phyloP scores from a whole-genome alignment of 2,113 vertebrate species.

The Numida meleagris region DNA sequence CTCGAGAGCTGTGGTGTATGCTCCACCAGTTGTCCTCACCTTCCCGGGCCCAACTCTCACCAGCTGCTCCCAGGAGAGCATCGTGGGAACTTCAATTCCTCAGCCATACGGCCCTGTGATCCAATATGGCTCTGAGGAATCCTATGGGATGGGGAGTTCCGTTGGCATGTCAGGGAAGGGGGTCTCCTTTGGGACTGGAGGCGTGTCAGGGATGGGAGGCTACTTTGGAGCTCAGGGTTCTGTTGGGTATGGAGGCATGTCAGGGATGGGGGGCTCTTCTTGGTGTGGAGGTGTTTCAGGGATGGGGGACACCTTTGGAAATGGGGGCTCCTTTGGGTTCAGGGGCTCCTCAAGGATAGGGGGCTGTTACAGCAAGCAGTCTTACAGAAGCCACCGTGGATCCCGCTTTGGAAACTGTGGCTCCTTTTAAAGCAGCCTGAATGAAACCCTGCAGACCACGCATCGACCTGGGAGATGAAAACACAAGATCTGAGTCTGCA shows the following conservation, averaged over 20 bases:
- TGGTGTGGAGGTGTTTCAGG: neutral
- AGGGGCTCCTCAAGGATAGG: neutral
- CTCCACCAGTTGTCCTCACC: neutral
- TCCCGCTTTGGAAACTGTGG: neutral
- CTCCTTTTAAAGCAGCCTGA: fast-evolving
- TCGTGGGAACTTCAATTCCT: neutral
- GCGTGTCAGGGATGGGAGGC: neutral
- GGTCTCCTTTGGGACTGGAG: neutral
- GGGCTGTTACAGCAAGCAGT: neutral
- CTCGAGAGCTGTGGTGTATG: neutral
- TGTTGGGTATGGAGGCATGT: fast-evolving
- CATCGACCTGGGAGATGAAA: fast-evolving
- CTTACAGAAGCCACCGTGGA: neutral
- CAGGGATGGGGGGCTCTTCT: fast-evolving
- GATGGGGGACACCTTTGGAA: neutral
- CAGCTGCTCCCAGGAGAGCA: constrained; percentile 28
- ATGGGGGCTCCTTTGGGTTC: neutral
- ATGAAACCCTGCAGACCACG: neutral
- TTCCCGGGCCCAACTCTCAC: neutral
- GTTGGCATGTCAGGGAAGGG: neutral
- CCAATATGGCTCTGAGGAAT: neutral
- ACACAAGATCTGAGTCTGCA: fast-evolving
- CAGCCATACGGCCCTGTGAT: fast-evolving
- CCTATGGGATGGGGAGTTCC: fast-evolving
- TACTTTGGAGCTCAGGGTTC: neutral